Evolutionary conservation across 1,140 invertebrate species (phyloP).

Genomic region (Drosophila mayri): DNA sequence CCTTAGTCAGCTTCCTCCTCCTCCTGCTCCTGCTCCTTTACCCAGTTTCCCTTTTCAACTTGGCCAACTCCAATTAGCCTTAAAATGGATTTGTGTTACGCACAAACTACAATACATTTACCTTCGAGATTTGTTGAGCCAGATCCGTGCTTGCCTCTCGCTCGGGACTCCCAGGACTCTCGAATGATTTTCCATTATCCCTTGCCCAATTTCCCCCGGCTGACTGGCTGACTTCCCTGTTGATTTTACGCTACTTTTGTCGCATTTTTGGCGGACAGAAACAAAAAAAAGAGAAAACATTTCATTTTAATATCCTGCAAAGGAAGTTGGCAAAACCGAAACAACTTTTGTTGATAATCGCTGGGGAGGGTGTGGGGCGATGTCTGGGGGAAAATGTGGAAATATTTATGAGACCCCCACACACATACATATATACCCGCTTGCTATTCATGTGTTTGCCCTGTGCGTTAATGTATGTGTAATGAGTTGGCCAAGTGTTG

Average conservation of each 20-base stretch:
- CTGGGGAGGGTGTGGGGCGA: background rate
- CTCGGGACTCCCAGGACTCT: conserved; percentile 1
- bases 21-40: background rate
- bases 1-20: background rate
- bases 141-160: background rate
- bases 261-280: conserved; percentile 58
- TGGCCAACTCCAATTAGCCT: conserved; percentile 74
- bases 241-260: conserved; percentile 59
- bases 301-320: conserved; percentile 75
- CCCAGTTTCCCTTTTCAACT: conserved; percentile 31
- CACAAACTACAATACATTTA: conserved; percentile 67
- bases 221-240: conserved; percentile 27
- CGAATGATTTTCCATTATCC: conserved; percentile 42
- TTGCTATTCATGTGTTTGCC: conserved; percentile 28
- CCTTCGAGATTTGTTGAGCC: conserved; percentile 56
- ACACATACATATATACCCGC: background rate
- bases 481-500: conserved; percentile 68
- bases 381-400: conserved; percentile 55
- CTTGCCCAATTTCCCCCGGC: conserved; percentile 11
- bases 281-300: conserved; percentile 57
- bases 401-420: conserved; percentile 70
- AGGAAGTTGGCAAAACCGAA: conserved; percentile 23
- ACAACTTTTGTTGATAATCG: conserved; percentile 37
- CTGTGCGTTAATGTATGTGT: conserved; percentile 46
- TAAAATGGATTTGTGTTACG: conserved; percentile 79